These are phyloP conservation scores for Ostrea denselamellosa DNA, from an alignment of 1,140 invertebrate species.

Conservation along the genomic window DNA sequence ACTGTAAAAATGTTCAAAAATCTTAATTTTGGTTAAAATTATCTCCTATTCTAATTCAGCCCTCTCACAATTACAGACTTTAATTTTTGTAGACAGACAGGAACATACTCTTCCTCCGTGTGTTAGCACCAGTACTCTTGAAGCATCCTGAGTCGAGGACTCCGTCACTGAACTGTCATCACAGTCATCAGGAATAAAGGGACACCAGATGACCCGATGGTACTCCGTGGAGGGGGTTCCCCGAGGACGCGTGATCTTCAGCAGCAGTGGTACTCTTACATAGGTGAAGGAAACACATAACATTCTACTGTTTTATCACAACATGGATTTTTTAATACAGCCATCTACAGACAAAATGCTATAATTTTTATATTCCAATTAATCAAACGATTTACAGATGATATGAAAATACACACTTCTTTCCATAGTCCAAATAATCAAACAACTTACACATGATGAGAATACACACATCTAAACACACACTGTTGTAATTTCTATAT, in stretches of 20 bases:
- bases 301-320: neutral
- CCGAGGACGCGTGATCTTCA: slow-evolving; percentile 81
- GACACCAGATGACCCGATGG: slow-evolving; percentile 93
- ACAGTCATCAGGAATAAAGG: slow-evolving; percentile 87
- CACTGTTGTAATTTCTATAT: too few species aligned
- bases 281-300: neutral
- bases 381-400: too few species aligned
- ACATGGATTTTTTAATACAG: neutral
- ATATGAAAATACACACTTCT: too few species aligned
- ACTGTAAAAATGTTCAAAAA: too few species aligned
- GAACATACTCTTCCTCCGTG: slow-evolving; percentile 85
- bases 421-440: too few species aligned
- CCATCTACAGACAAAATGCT: too few species aligned
- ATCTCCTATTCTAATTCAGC: too few species aligned
- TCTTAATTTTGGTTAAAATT: too few species aligned
- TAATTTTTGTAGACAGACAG: neutral
- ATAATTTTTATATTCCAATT: too few species aligned
- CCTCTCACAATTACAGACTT: neutral
- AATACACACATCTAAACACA: too few species aligned
- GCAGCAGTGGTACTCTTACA: slow-evolving; percentile 63
- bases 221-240: slow-evolving; percentile 71
- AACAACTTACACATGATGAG: too few species aligned
- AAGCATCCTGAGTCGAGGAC: slow-evolving; percentile 66
- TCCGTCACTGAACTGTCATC: slow-evolving; percentile 74
- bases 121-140: slow-evolving; percentile 87